Base-by-base conservation (phyloP, 2,797 vertebrate species). In the Denticeps clupeoides region DNA sequence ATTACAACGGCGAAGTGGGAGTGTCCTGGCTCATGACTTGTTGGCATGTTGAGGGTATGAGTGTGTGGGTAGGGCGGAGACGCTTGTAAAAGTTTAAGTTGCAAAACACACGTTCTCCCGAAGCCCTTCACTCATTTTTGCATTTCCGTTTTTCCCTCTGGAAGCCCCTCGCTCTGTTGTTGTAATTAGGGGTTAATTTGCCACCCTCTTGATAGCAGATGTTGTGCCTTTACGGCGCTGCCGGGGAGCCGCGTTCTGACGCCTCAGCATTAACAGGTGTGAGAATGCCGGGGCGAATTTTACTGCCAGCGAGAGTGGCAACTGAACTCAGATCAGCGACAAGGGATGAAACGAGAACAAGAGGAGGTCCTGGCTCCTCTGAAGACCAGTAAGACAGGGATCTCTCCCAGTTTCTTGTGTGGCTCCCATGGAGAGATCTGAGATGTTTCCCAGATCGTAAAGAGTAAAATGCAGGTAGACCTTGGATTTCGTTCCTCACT, bases 101-200 rank as follows among this genome's bases (percentile, higher is more conserved):
- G 21, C 9, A 21, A 35, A 38, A 38, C 35, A 38, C 35, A 38
- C 32, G 16, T 32, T 35, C 15, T 16, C 32, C 4, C 12, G 31
- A 29, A 31, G 12, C 12, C 29, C 4, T 29, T 28, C 27, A 28
- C 9, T 28, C 31, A 5, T 13, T n/a, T 4, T 12, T 31, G 28
- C 28, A 12, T 31, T 12, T 31, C 28, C 28, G n/a, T 19, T 32
- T 38, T 9, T 38, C 35, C 5, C 8, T 35, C 18, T 38, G 35
- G 8, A 13, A 38, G 35, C 35, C 16, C 35, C 38, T 35, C 11
- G 21, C 16, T 38, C 79, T 79, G 82, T 87, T 85, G 84, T 85
- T 84, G 81, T 85, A 85, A 89, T 91, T 87, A 89, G 83, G 76
- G 81, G 80, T 78, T 89, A 87, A 88, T 89, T 89, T 85, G 81